Evolutionary conservation across 2,888 invertebrate genomes (phyloP), one percentile per base, ranked within the genome.

Genomic region (Hyalella azteca): DNA sequence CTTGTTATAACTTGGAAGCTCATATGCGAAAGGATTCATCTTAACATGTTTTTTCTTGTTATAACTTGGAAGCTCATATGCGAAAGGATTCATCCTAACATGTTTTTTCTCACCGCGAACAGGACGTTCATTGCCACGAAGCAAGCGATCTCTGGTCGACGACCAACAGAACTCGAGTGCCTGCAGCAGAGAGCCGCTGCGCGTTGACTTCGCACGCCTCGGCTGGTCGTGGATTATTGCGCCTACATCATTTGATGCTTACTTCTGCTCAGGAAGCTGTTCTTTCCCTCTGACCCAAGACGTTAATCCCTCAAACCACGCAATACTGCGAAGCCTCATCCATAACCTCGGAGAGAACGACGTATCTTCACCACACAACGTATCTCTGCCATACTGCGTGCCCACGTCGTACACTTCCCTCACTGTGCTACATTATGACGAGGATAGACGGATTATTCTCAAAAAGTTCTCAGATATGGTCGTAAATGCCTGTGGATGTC

Each of bases 381-480:
- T n/a, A n/a, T n/a, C n/a, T n/a, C n/a, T n/a, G n/a, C n/a, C n/a
- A n/a, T n/a, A n/a, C 85, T 92, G 92, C 86, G 91, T 91, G n/a
- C 92, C 92, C 1, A 90, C 90, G 15, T 89, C 89, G 85, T 89
- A 92, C 66, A 88, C 88, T 78, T 89, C 91, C 45, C 89, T 91
- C 48, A 89, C 90, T 73, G 88, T 92, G 78, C 48, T 77, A n/a
- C 92, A 90, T 86, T 91, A 90, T 85, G 91, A 92, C 86, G 90
- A 90, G 84, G 89, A 89, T 80, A 90, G 90, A 78, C 91, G 91
- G 86, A 90, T 92, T 54, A 90, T 91, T 13, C 88, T 92, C 11
- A 92, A 91, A 86, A 90, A 90, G 85, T 92, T 91, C 86, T 90
- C 91, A 79, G 90, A 92, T 83, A 91, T 92, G 91, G 90, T 92